Evolutionary conservation across 1,140 invertebrate genomes (phyloP).

Genomic region (Adelges cooleyi): DNA sequence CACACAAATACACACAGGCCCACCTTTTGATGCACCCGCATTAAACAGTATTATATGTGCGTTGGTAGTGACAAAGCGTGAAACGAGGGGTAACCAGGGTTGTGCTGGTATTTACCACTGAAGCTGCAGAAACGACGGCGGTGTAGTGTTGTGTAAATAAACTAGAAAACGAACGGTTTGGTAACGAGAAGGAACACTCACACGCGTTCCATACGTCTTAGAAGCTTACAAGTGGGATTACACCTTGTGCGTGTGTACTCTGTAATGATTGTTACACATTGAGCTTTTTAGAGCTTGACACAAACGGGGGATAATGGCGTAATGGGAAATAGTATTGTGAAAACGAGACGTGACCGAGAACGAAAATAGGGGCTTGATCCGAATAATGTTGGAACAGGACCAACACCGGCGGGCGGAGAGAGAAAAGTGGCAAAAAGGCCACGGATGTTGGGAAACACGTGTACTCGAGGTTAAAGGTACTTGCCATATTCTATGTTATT

Average conservation of each 20-base stretch:
- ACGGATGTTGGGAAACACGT: too few relatives aligned
- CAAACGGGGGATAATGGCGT: background rate
- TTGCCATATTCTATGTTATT: too few relatives aligned
- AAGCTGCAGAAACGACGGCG: too few relatives aligned
- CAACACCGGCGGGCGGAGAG: background rate
- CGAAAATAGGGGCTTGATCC: background rate
- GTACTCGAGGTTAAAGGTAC: too few relatives aligned
- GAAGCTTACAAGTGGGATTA: slow-evolving; percentile 8
- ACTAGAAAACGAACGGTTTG: background rate
- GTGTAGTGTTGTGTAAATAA: slow-evolving; percentile 7
- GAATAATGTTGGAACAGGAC: background rate
- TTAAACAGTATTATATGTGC: too few relatives aligned
- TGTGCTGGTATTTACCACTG: too few relatives aligned
- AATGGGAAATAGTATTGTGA: slow-evolving; percentile 9
- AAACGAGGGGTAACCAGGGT: too few relatives aligned
- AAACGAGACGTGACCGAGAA: slow-evolving; percentile 7
- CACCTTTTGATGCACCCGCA: too few relatives aligned
- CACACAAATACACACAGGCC: too few relatives aligned
- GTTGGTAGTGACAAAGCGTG: too few relatives aligned
- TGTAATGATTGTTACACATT: slow-evolving; percentile 1
- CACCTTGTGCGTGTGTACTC: slow-evolving; percentile 3
- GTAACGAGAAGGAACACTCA: too few relatives aligned
- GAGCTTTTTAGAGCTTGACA: slow-evolving; percentile 2
- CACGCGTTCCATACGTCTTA: background rate
- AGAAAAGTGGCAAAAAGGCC: background rate